A percentile compares a stretch with the other conserved stretches of the same genome.
These are phyloP conservation scores for Zeus faber DNA, from an alignment of 2,113 vertebrate species.

Conservation along the genomic window DNA sequence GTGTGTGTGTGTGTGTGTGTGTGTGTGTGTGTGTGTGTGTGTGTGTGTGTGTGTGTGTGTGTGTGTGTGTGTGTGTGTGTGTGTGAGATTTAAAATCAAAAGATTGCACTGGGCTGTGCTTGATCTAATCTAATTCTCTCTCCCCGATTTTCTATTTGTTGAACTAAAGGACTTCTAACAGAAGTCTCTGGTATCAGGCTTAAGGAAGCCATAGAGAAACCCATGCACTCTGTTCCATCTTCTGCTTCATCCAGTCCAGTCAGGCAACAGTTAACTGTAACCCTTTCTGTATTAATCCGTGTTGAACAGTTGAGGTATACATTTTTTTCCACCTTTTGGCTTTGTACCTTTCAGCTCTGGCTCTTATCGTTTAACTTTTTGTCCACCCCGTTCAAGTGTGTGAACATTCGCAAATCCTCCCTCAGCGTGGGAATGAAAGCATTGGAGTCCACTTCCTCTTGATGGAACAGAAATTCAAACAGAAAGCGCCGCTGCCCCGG, in stretches of 20 bases:
- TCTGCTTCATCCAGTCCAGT: not conserved
- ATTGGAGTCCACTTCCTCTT: not conserved
- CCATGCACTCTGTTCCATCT: no score
- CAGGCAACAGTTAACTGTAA: constrained; percentile 7
- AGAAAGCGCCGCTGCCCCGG: not conserved
- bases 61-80: no score
- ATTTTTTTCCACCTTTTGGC: not conserved
- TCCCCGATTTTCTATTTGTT: not conserved
- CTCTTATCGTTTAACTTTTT: not conserved
- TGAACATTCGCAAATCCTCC: not conserved
- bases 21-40: no score
- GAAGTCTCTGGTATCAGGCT: no score
- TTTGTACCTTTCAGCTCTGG: not conserved
- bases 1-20: no score
- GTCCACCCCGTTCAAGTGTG: not conserved
- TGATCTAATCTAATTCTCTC: not conserved
- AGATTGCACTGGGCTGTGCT: not conserved
- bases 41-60: no score
- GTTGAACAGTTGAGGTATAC: not conserved
- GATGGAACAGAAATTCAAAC: not conserved
- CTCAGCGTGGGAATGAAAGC: not conserved
- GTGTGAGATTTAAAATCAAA: not conserved
- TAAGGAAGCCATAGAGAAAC: no score
- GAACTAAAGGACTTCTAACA: no score
- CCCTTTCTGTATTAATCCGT: constrained; percentile 9